A percentile compares a stretch with the other conserved stretches of the same genome.
Evolutionary conservation across 1,140 invertebrate species (phyloP).

Genomic region (Scylla paramamosain): DNA sequence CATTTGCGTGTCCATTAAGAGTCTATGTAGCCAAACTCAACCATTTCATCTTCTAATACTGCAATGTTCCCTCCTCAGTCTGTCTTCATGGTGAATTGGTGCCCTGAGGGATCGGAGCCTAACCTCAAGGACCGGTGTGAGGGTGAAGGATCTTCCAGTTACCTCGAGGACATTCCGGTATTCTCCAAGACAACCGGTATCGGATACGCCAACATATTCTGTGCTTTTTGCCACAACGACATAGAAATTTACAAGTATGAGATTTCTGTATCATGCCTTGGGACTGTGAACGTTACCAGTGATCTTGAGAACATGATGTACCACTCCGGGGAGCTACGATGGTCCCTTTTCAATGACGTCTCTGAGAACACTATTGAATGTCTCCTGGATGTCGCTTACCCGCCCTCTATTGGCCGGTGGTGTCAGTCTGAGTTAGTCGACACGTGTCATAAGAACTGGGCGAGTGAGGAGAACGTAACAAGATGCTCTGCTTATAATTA

Average conservation of each 20-base stretch:
- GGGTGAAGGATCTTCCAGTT: neutral
- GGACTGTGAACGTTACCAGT: neutral
- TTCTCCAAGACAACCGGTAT: constrained; percentile 34
- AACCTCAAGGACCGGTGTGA: neutral
- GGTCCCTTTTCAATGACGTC: neutral
- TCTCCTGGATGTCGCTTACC: constrained; percentile 29
- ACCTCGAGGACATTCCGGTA: constrained; percentile 73
- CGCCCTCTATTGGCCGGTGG: neutral
- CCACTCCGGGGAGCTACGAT: constrained; percentile 56
- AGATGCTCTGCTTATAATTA: constrained; percentile 58
- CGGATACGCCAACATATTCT: constrained; percentile 69
- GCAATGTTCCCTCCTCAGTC: neutral
- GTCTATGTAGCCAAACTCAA: neutral
- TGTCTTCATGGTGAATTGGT: constrained; percentile 41
- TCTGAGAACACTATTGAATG: neutral
- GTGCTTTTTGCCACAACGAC: constrained; percentile 70
- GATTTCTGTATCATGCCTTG: constrained; percentile 35
- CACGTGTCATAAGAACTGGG: constrained; percentile 5
- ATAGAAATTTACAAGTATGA: neutral
- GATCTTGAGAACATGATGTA: constrained; percentile 57
- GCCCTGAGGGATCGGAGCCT: neutral
- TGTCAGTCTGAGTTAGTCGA: constrained; percentile 51
- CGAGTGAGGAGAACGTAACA: neutral
- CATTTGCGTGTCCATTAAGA: neutral
- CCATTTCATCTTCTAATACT: neutral